Conservation (phyloP, 2,888 invertebrate species). For the Lycophotia porphyrea region DNA sequence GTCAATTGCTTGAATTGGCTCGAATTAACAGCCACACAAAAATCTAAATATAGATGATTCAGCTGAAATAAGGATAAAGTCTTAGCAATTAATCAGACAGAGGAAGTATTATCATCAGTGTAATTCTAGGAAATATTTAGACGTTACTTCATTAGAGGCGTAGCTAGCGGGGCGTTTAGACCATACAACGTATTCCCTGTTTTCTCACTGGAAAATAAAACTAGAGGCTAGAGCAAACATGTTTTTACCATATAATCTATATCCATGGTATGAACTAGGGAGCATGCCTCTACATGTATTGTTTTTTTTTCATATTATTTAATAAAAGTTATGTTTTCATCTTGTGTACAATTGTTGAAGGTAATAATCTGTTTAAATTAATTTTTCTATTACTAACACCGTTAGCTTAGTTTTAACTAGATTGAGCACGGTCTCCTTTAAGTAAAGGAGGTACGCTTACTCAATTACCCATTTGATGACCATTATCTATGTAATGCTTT, state of each 20-base stretch:
- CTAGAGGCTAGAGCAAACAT: not conserved
- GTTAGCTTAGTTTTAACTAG: not conserved
- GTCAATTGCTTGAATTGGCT: constrained; percentile 88
- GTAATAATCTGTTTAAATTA: not conserved
- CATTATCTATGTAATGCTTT: not conserved
- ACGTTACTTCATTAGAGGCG: constrained; percentile 2
- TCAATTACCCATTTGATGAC: not conserved
- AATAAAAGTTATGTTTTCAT: no score
- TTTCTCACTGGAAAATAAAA: not conserved
- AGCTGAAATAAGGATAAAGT: constrained; percentile 80
- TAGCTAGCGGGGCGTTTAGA: not conserved
- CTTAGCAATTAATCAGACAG: constrained; percentile 36
- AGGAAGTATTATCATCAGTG: not conserved
- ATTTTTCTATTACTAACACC: not conserved
- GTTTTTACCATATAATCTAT: not conserved
- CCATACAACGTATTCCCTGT: not conserved
- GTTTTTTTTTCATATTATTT: no score
- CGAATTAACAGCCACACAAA: constrained; percentile 80
- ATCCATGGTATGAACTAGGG: not conserved
- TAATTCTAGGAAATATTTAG: constrained; percentile 40
- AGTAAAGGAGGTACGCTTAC: not conserved
- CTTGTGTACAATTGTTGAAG: no score
- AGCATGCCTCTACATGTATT: no score
- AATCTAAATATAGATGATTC: constrained; percentile 63
- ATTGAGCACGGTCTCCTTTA: not conserved